A percentile compares a stretch with the other conserved stretches of the same genome.
Evolutionary conservation across 2,113 vertebrate genomes (phyloP).

Genomic region (Ovibos moschatus): DNA sequence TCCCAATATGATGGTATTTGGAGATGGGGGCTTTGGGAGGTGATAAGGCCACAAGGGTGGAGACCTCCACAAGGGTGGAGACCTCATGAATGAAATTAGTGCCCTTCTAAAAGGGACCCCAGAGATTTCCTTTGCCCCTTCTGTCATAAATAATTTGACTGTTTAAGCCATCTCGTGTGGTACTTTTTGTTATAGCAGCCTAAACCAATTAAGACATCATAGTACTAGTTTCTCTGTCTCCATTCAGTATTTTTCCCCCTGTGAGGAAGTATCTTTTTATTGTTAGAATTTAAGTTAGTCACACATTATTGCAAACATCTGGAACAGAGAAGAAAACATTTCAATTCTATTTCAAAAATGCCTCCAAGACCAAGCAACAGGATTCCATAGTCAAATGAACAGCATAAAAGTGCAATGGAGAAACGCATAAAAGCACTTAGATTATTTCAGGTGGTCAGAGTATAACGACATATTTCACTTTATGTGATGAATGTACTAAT

Average conservation of each 20-base stretch:
- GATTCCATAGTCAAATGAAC: conserved; percentile 33
- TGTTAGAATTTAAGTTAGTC: conserved; percentile 57
- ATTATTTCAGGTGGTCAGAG: background rate
- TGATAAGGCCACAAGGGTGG: background rate
- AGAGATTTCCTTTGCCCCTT: background rate
- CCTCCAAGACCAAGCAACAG: conserved; percentile 23
- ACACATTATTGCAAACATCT: conserved; percentile 76
- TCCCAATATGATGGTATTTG: background rate
- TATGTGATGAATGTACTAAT: background rate
- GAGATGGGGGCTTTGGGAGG: background rate
- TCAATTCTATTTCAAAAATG: conserved; percentile 61
- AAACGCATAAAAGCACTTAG: background rate
- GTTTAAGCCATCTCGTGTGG: background rate
- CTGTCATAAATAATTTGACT: background rate
- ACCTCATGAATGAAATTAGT: background rate
- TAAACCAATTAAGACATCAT: background rate
- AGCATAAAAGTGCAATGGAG: background rate
- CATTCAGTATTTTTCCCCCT: background rate
- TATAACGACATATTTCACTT: conserved; percentile 8
- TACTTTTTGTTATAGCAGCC: background rate
- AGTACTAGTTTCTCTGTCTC: background rate
- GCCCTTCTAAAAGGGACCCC: background rate
- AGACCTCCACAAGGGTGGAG: background rate
- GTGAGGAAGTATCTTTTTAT: conserved; percentile 56
- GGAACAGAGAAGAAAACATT: conserved; percentile 62